Base-by-base conservation (phyloP, 1,140 invertebrate genomes). In the Monomorium pharaonis region DNA sequence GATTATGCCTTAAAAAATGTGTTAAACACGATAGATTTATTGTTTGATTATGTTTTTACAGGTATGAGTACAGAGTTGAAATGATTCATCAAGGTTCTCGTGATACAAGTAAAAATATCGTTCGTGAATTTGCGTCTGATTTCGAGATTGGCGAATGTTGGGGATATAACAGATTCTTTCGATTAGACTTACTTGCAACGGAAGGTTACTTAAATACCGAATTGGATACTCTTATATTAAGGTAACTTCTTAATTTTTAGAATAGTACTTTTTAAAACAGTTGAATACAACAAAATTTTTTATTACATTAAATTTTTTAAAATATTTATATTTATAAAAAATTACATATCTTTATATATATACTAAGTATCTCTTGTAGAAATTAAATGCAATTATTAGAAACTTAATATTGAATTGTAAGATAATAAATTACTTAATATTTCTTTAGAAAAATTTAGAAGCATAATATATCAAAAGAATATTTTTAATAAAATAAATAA, bases 141-240 rank as follows among this genome's bases (percentile, higher is more conserved):
- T 99, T 99, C 96, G 98, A 99, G 95, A 98, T 99, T 85, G 98
- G 98, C n/a, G 98, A 99, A 96, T 99, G 98, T 93, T 99, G 98
- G 98, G 98, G 98, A 10, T 99, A 99, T 93, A 99, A 99, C 94
- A 95, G 98, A 86, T 99, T 99, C 95, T 99, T 99, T 94, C 95
- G 98, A 74, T 96, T 99, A 65, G 98, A 99, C 95, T 95, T 98
- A 54, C 96, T 99, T 16, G 98, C 98, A 24, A 98, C 97, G 90
- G 98, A 99, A 95, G 98, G 98, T 0, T 99, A 98, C 93, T 95
- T 97, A 63, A 97, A 98, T 92, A 96, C 96, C 0, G 96, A 97
- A 86, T 95, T 96, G 16, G 97, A 98, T 92, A 97, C 97, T 1
- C 95, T 98, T 56, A 97, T 97, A 88, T 94, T 98, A 33, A 96